phyloP scores from a whole-genome alignment of 2,113 vertebrate species.

The Melozone crissalis region DNA sequence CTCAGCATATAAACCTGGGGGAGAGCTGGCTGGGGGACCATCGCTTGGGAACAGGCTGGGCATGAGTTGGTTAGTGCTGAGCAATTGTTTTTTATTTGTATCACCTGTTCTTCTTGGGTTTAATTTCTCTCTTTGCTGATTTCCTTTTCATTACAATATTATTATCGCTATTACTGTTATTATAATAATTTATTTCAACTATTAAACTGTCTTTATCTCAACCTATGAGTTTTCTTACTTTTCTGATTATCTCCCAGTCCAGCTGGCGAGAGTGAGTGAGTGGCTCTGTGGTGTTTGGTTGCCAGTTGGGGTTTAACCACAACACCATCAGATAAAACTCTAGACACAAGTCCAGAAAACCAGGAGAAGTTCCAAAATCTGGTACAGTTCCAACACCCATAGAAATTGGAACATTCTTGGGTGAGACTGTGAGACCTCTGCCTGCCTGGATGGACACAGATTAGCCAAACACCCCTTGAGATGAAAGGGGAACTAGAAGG shows the following conservation, averaged over 20 bases:
- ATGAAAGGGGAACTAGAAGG: neutral
- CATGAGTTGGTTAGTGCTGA: neutral
- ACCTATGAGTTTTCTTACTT: neutral
- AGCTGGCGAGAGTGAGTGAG: rapidly evolving
- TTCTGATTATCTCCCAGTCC: neutral
- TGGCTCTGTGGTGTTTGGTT: neutral
- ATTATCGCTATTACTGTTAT: neutral
- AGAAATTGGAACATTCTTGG: neutral
- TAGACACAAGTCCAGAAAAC: neutral
- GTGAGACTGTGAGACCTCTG: neutral
- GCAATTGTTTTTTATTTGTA: neutral
- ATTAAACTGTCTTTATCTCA: neutral
- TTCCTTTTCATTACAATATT: neutral
- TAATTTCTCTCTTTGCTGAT: neutral
- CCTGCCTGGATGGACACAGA: neutral
- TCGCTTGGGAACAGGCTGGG: neutral
- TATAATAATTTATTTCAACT: neutral
- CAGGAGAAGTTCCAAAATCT: neutral
- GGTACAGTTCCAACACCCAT: neutral
- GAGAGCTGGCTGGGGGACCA: neutral
- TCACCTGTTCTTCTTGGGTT: neutral
- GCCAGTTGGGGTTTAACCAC: neutral
- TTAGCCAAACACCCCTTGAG: neutral
- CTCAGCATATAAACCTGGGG: neutral
- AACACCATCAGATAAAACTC: neutral